Evolutionary conservation across 2,888 invertebrate species (phyloP).

Genomic region (Rhagonycha fulva): DNA sequence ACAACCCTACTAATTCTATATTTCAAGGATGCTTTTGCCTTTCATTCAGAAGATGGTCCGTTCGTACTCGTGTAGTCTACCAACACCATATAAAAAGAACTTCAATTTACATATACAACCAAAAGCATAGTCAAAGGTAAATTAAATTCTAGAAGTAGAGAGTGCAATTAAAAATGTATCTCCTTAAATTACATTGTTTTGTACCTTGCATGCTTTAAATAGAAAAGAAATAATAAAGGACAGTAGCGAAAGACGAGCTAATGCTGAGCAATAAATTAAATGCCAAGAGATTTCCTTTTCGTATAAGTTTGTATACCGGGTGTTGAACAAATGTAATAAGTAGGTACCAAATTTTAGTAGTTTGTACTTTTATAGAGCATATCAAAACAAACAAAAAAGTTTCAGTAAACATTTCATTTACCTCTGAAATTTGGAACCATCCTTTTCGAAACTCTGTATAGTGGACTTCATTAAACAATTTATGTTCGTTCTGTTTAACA

Average conservation of each 20-base stretch:
- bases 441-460: too few relatives aligned
- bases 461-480: neutral
- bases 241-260: neutral
- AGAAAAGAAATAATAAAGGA: neutral
- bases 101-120: neutral
- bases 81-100: neutral
- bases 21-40: conserved; percentile 14
- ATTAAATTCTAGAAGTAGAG: neutral
- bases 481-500: neutral
- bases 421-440: too few relatives aligned
- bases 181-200: neutral
- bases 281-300: neutral
- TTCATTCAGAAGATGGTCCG: neutral
- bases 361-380: too few relatives aligned
- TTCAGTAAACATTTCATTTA: too few relatives aligned
- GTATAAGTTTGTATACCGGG: too few relatives aligned
- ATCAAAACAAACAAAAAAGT: too few relatives aligned
- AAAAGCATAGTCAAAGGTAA: neutral
- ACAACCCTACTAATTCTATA: conserved; percentile 7
- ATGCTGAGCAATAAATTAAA: neutral
- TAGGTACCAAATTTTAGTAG: too few relatives aligned
- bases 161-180: neutral
- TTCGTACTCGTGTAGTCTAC: neutral
- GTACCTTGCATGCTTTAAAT: neutral
- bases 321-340: too few relatives aligned